These are phyloP conservation scores for Elaphurus davidianus DNA, from an alignment of 2,113 vertebrate genomes.

Conservation along the genomic window DNA sequence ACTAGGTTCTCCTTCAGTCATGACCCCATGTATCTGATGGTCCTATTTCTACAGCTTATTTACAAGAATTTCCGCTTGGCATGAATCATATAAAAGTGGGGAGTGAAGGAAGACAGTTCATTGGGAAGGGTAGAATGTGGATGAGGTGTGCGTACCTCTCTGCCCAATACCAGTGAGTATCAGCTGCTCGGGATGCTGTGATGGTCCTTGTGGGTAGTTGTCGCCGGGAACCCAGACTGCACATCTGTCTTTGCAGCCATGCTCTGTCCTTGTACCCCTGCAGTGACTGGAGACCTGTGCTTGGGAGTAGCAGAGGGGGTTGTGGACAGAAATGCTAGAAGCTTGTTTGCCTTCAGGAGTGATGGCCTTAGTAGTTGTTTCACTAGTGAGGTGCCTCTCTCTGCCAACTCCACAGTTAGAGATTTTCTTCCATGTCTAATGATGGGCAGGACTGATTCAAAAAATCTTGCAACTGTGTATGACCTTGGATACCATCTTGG, in stretches of 20 bases:
- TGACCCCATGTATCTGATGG: neutral
- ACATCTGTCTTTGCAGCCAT: neutral
- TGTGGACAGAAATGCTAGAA: neutral
- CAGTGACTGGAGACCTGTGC: neutral
- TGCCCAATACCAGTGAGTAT: neutral
- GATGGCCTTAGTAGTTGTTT: neutral
- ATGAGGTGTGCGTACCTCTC: neutral
- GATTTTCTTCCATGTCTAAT: neutral
- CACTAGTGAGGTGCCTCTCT: neutral
- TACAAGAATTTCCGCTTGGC: neutral
- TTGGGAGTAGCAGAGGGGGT: neutral
- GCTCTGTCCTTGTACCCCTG: neutral
- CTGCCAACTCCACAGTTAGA: neutral
- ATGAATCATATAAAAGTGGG: neutral
- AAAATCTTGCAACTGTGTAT: neutral
- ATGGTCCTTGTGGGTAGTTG: neutral
- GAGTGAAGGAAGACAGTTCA: neutral
- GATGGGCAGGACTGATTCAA: neutral
- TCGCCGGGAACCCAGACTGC: neutral
- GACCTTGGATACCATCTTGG: neutral
- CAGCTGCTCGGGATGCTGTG: neutral
- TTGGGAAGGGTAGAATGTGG: neutral
- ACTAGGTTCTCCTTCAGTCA: neutral
- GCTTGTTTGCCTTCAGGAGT: neutral
- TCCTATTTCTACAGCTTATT: neutral